Evolutionary conservation across 2,113 vertebrate species (phyloP), one percentile per base, ranked within the genome.

Genomic region (Corvus moneduloides): DNA sequence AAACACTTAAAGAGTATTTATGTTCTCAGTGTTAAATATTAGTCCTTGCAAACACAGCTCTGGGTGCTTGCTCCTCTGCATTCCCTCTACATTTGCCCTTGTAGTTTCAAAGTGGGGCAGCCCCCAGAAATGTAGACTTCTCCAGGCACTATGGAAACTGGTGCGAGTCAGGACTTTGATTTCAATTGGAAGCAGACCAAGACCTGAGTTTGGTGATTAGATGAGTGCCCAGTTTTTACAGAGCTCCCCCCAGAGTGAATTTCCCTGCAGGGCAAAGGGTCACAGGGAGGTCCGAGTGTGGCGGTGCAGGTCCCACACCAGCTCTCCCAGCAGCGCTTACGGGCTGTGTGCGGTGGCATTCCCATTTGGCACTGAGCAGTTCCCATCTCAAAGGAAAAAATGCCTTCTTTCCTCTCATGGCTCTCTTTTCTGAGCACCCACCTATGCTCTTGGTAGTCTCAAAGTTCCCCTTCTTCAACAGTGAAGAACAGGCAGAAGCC

Each of bases 1-100:
- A 94, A 96, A 96, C 88, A 90, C 72, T 86, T 27, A 7, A 35
- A 48, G 76, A 75, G 85, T 95, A 96, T 97, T 96, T 96, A 96
- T 76, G 62, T 96, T 96, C 49, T 51, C 80, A 52, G 52, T 46
- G 64, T 81, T 90, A 90, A 85, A 81, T 78, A 88, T 90, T 84
- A 90, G 88, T 24, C 35, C 90, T 54, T 88, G 75, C 55, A 92
- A 83, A 71, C 75, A 77, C 55, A 71, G 90, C 17, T 62, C 68
- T 78, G 69, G 23, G 4, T 52, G 73, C 27, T 64, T 24, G 49
- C 37, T 61, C 9, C 48, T 62, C 83, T 51, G n/a, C 32, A 24
- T n/a, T 61, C 46, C 35, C 48, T 61, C 23, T 17, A 1, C 11
- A 16, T 55, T 90, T 74, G 59, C 18, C 43, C 3, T 4, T 16